Percentiles rank a stretch among this genome's conserved stretches.
Evolutionary conservation across 1,140 invertebrate species (phyloP).

Genomic region (Caerostris darwini): DNA sequence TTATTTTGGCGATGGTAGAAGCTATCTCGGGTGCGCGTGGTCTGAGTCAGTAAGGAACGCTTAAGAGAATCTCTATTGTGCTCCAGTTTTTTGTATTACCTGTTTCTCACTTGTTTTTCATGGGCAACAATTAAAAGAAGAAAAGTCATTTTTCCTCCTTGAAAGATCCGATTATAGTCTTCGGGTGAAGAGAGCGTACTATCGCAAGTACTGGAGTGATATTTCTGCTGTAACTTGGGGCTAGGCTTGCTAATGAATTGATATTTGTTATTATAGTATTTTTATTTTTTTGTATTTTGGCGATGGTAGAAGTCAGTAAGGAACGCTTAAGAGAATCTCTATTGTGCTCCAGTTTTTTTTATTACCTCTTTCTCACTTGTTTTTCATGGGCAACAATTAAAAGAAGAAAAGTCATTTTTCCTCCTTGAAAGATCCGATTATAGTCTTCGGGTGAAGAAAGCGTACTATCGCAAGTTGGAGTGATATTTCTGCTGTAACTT

Average conservation of each 20-base stretch:
- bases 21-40: neutral
- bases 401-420: conserved; percentile 15
- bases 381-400: conserved; percentile 32
- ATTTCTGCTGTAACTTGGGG: neutral
- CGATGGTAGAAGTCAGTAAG: neutral
- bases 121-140: conserved; percentile 27
- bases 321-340: conserved; percentile 12
- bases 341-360: neutral
- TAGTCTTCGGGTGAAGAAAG: neutral
- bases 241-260: no score
- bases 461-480: neutral
- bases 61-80: conserved; percentile 8
- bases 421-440: neutral
- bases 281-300: neutral
- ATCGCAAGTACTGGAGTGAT: neutral
- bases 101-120: neutral
- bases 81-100: neutral
- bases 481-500: neutral
- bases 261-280: neutral
- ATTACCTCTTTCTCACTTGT: neutral
- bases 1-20: neutral
- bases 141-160: conserved; percentile 1
- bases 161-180: neutral
- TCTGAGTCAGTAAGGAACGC: conserved; percentile 14
- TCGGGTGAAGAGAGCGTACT: neutral